phyloP scores from a whole-genome alignment of 2,797 vertebrate genomes.

The Pristis pectinata region DNA sequence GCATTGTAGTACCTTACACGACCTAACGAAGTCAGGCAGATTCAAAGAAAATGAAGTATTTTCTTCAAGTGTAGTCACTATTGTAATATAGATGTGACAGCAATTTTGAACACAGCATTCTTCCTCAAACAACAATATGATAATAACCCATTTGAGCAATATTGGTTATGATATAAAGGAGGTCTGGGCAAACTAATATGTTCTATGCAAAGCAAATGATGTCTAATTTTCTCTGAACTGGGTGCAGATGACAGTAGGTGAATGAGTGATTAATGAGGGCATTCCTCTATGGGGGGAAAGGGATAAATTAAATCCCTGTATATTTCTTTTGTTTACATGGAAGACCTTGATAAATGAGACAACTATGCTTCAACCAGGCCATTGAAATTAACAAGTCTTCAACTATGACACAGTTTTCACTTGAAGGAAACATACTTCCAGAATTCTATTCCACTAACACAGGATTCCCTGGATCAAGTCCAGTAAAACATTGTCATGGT shows the following conservation, averaged over 20 bases:
- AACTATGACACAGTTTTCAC: slow-evolving; percentile 35
- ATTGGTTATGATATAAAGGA: too few relatives aligned
- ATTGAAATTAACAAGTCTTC: slow-evolving; percentile 31
- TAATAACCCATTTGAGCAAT: background rate
- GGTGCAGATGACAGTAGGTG: background rate
- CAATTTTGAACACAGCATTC: background rate
- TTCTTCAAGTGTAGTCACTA: background rate
- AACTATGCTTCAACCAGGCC: background rate
- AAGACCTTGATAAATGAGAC: slow-evolving; percentile 23
- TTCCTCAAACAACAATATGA: background rate
- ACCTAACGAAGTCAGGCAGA: background rate
- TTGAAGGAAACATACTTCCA: slow-evolving; percentile 29
- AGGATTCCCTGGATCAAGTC: slow-evolving; percentile 29
- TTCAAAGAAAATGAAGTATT: background rate
- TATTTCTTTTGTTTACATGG: background rate
- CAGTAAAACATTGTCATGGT: slow-evolving; percentile 34
- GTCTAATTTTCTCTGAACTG: background rate
- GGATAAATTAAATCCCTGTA: slow-evolving; percentile 1
- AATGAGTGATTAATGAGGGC: background rate
- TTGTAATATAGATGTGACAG: background rate
- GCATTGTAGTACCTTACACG: background rate
- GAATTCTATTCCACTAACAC: slow-evolving; percentile 9
- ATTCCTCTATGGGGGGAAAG: background rate
- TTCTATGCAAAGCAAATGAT: background rate
- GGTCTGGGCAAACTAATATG: background rate